Percentiles rank a stretch among this genome's conserved stretches.
These are phyloP conservation scores for Drosophila mettleri DNA, from an alignment of 2,888 invertebrate species.

Conservation along the genomic window DNA sequence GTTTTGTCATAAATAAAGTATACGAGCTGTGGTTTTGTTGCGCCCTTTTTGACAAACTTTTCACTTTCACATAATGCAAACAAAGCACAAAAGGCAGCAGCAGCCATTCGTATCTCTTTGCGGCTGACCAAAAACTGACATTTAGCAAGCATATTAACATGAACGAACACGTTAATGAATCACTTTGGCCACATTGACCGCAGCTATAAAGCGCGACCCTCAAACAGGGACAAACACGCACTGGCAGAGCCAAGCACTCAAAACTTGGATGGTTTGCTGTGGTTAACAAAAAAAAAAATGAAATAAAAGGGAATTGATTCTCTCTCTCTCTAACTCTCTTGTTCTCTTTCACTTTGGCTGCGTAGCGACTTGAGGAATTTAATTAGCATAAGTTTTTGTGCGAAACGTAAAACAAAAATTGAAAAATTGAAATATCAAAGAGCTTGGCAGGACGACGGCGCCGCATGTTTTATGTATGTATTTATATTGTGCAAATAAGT, in stretches of 20 bases:
- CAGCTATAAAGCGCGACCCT: constrained; percentile 40
- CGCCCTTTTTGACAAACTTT: constrained; percentile 45
- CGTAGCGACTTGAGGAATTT: constrained; percentile 58
- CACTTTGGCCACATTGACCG: constrained; percentile 59
- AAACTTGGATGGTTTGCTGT: constrained; percentile 44
- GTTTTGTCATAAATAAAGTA: constrained; percentile 47
- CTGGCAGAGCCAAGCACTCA: constrained; percentile 34
- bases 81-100: constrained; percentile 3
- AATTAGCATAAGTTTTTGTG: constrained; percentile 68
- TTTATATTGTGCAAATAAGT: constrained; percentile 69
- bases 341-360: background rate
- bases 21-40: constrained; percentile 33
- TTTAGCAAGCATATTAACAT: constrained; percentile 66
- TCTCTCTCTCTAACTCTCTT: background rate
- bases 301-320: background rate
- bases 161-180: constrained; percentile 67
- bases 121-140: constrained; percentile 52
- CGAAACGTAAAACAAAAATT: constrained; percentile 58
- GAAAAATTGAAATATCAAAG: constrained; percentile 72
- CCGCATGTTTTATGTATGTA: constrained; percentile 66
- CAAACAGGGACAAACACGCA: constrained; percentile 18
- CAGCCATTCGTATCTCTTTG: constrained; percentile 39
- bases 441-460: constrained; percentile 15
- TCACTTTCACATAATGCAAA: constrained; percentile 47
- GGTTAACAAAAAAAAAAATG: constrained; percentile 12